Base-by-base conservation (phyloP, 2,797 vertebrate genomes). In the Cynodonichthys magdalenae region DNA sequence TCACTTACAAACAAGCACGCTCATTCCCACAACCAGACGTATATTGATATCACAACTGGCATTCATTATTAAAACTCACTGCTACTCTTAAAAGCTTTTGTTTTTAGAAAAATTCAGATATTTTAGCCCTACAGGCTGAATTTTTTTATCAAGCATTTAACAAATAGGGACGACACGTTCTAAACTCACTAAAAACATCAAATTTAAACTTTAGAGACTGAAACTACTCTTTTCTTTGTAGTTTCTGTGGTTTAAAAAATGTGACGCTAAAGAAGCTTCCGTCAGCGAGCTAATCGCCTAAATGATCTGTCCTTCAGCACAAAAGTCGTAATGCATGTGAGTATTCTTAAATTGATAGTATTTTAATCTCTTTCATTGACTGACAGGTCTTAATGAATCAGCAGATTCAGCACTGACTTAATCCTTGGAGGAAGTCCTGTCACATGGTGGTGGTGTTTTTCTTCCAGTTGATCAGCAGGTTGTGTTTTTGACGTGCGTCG, bases 1-100 rank as follows among this genome's bases (percentile, higher is more conserved):
- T 95, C 92, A 87, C 94, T 92, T 31, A 31, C 36, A 14, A 3
- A 75, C 64, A 82, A 46, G 67, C 53, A 62, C 62, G 71, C 34
- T 51, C 53, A 54, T 49, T 63, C 56, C 72, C 57, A 55, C 71
- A 76, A 17, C 4, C 9, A 18, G 46, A 20, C 45, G 27, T 47
- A 34, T 53, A 41, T 15, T 5, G 9, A n/a, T 15, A 17, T 28
- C 34, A 45, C 24, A 34, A 36, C 60, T 20, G 12, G 20, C 9
- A 46, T 44, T 5, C 31, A 29, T 19, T 18, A 51, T 44, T 19
- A 6, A 45, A 45, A 45, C 44, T 45, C 44, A 45, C 44, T 45
- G 44, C 6, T 45, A n/a, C 44, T 28, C 49, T n/a, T 17, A 17
- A 51, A 29, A 51, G 27, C 6, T 51, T 51, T 29, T 17, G 4